Percentiles rank a stretch among this genome's conserved stretches.
Conservation (phyloP, 2,888 invertebrate genomes). For the Herminia tarsipennalis region DNA sequence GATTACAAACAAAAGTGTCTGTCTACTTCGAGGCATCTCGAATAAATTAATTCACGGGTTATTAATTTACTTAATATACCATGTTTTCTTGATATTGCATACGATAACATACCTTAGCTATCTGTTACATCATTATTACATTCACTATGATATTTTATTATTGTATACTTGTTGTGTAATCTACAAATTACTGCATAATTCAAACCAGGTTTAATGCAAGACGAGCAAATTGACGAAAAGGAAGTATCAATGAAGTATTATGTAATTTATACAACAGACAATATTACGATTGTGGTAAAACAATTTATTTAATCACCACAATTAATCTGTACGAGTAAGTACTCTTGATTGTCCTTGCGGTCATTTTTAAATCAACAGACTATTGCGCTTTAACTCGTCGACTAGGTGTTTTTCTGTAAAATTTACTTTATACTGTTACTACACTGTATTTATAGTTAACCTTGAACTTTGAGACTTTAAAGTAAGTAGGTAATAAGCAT, state of each 20-base stretch:
- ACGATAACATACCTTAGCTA: slow-evolving; percentile 57
- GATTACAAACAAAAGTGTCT: slow-evolving; percentile 49
- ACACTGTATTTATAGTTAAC: too few species aligned
- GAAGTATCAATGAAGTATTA: not conserved
- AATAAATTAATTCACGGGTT: slow-evolving; percentile 51
- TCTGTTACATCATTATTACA: slow-evolving; percentile 53
- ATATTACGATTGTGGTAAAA: slow-evolving; percentile 11
- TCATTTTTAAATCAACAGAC: slow-evolving; percentile 10
- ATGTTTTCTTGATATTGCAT: slow-evolving; percentile 48
- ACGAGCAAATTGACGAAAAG: slow-evolving; percentile 9
- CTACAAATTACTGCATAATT: slow-evolving; percentile 15
- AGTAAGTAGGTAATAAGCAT: too few species aligned
- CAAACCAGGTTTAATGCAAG: not conserved
- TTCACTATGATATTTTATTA: slow-evolving; percentile 34
- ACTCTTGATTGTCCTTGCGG: slow-evolving; percentile 3
- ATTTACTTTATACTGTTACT: too few species aligned
- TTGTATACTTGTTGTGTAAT: slow-evolving; percentile 30
- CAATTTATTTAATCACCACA: slow-evolving; percentile 20
- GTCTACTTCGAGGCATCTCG: slow-evolving; percentile 55
- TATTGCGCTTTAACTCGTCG: slow-evolving; percentile 1
- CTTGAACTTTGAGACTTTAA: too few species aligned
- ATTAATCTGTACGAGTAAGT: slow-evolving; percentile 16
- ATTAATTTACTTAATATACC: slow-evolving; percentile 63
- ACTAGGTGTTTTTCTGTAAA: not conserved
- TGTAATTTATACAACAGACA: slow-evolving; percentile 5